Percentiles rank a stretch among this genome's conserved stretches.
Conservation (phyloP, 2,888 invertebrate genomes). For the Platycheirus albimanus region DNA sequence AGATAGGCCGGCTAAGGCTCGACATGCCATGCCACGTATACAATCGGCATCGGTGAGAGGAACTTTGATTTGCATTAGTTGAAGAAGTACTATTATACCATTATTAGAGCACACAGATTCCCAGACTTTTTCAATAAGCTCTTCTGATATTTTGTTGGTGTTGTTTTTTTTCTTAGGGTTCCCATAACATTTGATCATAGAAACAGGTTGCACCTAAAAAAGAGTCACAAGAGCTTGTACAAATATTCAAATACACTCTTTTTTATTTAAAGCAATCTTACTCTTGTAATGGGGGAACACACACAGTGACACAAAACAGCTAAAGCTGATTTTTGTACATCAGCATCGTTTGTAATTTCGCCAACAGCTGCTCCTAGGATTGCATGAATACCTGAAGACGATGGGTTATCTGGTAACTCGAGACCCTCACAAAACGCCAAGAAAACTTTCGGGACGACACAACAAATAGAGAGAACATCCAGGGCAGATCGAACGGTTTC, state of each 20-base stretch:
- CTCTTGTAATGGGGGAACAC: conserved; percentile 93
- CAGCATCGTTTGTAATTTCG: conserved; percentile 94
- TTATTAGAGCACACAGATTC: conserved; percentile 96
- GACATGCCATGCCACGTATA: conserved; percentile 95
- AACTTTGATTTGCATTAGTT: conserved; percentile 94
- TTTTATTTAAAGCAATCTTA: conserved; percentile 79
- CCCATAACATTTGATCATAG: conserved; percentile 77
- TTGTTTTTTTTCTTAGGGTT: conserved; percentile 83
- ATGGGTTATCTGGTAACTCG: conserved; percentile 89
- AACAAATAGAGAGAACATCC: conserved; percentile 95
- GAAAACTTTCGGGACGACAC: conserved; percentile 92
- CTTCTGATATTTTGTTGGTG: conserved; percentile 88
- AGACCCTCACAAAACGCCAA: conserved; percentile 89
- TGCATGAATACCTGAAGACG: conserved; percentile 91
- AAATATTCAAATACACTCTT: conserved; percentile 14
- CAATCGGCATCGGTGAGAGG: conserved; percentile 99
- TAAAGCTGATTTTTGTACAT: conserved; percentile 95
- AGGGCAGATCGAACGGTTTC: conserved; percentile 92
- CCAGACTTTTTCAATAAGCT: conserved; percentile 96
- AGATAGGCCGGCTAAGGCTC: conserved; percentile 95
- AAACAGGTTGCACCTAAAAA: conserved; percentile 76
- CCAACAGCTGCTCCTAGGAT: conserved; percentile 94
- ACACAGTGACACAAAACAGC: conserved; percentile 96
- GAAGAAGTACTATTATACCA: conserved; percentile 96
- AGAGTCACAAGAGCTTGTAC: background rate